Conservation (phyloP, 2,888 invertebrate species). For the Epistrophe eligans region DNA sequence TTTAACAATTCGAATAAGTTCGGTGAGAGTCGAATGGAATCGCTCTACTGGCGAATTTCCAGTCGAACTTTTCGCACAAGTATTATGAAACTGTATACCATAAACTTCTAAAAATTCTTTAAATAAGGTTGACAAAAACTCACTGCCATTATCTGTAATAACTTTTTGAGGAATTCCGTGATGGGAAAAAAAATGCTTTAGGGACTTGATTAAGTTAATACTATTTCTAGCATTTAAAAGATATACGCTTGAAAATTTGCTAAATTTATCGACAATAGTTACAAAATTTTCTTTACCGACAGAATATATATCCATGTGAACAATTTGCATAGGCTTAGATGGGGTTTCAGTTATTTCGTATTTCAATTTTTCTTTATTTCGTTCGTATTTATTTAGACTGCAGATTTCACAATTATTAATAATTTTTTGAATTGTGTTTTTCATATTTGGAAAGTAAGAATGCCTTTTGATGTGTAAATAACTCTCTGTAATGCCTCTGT, state of each 20-base stretch:
- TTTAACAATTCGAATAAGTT: too few species aligned
- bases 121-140: neutral
- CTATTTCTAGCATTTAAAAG: neutral
- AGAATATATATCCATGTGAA: neutral
- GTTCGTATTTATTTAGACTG: too few species aligned
- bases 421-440: too few species aligned
- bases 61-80: too few species aligned
- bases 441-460: too few species aligned
- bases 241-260: neutral
- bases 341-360: neutral
- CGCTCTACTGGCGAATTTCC: too few species aligned
- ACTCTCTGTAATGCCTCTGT: too few species aligned
- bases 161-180: neutral
- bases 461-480: too few species aligned
- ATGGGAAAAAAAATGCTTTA: neutral
- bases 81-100: too few species aligned
- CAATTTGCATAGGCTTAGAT: neutral
- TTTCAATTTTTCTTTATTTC: neutral
- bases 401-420: too few species aligned
- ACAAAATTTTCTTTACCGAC: neutral
- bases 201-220: neutral
- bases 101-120: neutral
- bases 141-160: neutral
- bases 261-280: neutral
- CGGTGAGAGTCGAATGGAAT: too few species aligned